Evolutionary conservation across 2,888 invertebrate genomes (phyloP).

Genomic region (Limnephilus marmoratus): DNA sequence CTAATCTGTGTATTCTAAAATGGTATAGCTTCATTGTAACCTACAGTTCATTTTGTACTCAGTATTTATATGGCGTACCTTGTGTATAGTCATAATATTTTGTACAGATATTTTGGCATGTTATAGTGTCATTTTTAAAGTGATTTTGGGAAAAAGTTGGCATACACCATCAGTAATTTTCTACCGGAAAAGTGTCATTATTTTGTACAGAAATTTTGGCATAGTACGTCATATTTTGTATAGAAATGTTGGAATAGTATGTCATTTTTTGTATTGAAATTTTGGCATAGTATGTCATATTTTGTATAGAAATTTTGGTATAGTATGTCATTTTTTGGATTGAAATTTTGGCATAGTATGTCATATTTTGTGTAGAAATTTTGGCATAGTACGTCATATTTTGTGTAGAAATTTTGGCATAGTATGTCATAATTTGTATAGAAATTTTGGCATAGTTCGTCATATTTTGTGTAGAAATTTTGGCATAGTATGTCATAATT

Average conservation of each 20-base stretch:
- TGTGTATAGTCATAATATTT: constrained; percentile 2
- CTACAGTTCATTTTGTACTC: not conserved
- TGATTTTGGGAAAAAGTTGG: not conserved
- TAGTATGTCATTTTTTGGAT: not conserved
- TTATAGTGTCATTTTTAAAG: not conserved
- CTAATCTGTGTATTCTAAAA: not conserved
- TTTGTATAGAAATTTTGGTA: not conserved
- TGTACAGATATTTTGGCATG: constrained; percentile 21
- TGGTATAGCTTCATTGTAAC: not conserved
- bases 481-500: not conserved
- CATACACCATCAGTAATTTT: too few relatives aligned
- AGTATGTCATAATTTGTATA: not conserved
- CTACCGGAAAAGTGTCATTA: too few relatives aligned
- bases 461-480: not conserved
- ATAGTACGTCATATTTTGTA: not conserved
- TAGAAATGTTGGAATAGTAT: not conserved
- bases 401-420: not conserved
- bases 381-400: not conserved
- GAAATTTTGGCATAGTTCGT: not conserved
- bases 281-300: too few relatives aligned
- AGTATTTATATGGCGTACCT: not conserved
- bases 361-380: too few relatives aligned
- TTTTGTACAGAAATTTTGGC: too few relatives aligned
- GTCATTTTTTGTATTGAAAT: too few relatives aligned
- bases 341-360: not conserved